Percentiles rank a stretch among this genome's conserved stretches.
Conservation (phyloP, 2,888 invertebrate species). For the Cryptus viduatorius region DNA sequence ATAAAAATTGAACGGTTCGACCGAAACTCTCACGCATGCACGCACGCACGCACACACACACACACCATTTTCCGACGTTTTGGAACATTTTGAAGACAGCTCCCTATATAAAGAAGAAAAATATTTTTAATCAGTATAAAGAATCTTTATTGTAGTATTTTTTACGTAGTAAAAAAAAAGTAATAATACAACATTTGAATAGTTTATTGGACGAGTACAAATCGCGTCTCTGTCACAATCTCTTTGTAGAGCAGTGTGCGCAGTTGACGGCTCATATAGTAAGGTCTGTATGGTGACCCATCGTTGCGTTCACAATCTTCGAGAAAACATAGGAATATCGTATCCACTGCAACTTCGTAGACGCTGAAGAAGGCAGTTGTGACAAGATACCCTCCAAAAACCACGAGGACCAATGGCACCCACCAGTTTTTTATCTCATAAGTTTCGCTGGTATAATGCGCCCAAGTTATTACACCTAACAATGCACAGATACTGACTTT, state of each 20-base stretch:
- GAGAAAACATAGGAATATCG: constrained; percentile 97
- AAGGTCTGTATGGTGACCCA: constrained; percentile 95
- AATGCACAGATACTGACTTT: constrained; percentile 94
- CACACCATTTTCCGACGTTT: no score
- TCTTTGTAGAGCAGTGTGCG: constrained; percentile 94
- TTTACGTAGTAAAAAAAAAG: no score
- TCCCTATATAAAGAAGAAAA: no score
- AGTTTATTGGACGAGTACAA: no score
- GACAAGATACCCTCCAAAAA: constrained; percentile 94
- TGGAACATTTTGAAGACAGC: no score
- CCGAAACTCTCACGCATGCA: no score
- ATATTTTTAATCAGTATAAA: no score
- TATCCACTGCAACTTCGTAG: constrained; percentile 98
- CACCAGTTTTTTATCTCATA: constrained; percentile 90
- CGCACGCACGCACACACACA: no score
- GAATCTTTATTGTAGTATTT: no score
- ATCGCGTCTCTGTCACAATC: background rate
- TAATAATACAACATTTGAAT: no score
- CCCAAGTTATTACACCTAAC: constrained; percentile 91
- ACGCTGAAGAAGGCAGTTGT: constrained; percentile 96
- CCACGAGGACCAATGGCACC: constrained; percentile 91
- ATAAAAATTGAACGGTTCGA: no score
- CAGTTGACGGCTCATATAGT: constrained; percentile 96
- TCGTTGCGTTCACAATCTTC: constrained; percentile 98
- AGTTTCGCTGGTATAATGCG: constrained; percentile 86